Percentiles rank a stretch among this genome's conserved stretches.
Evolutionary conservation across 2,888 invertebrate genomes (phyloP).

Genomic region (Eupelmus urozonus): DNA sequence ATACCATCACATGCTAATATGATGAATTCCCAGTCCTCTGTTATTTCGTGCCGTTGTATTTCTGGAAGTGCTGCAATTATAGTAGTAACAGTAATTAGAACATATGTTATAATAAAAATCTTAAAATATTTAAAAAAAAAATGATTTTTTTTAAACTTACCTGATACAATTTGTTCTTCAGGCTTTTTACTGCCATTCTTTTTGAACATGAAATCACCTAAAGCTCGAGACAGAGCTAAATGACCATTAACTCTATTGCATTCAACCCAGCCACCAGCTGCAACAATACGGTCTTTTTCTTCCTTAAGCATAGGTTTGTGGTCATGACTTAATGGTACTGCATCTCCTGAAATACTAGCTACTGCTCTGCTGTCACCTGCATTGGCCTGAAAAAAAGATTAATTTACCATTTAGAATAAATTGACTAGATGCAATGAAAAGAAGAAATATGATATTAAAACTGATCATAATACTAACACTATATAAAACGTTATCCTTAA

Average conservation of each 20-base stretch:
- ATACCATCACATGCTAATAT: conserved; percentile 99
- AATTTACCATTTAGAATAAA: conserved; percentile 6
- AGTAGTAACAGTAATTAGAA: neutral
- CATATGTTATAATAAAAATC: too few species aligned
- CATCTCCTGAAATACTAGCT: conserved; percentile 89
- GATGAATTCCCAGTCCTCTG: conserved; percentile 96
- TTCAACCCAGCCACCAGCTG: conserved; percentile 98
- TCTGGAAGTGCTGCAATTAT: conserved; percentile 91
- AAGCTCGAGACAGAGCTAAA: conserved; percentile 94
- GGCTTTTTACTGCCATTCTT: conserved; percentile 90
- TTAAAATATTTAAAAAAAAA: neutral
- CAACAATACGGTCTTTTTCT: conserved; percentile 92
- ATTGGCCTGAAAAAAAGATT: conserved; percentile 83
- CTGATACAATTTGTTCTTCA: conserved; percentile 98
- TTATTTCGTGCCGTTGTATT: conserved; percentile 88
- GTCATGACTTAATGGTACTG: conserved; percentile 87
- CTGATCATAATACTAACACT: conserved; percentile 89
- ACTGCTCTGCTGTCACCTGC: conserved; percentile 98
- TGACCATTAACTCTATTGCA: conserved; percentile 99
- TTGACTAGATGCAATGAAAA: neutral
- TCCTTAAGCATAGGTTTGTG: conserved; percentile 96
- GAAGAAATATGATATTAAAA: neutral
- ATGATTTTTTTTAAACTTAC: conserved; percentile 78
- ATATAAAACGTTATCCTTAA: conserved; percentile 91
- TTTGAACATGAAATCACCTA: conserved; percentile 98